phyloP scores from a whole-genome alignment of 2,113 vertebrate genomes.

The Chascanopsetta lugubris region DNA sequence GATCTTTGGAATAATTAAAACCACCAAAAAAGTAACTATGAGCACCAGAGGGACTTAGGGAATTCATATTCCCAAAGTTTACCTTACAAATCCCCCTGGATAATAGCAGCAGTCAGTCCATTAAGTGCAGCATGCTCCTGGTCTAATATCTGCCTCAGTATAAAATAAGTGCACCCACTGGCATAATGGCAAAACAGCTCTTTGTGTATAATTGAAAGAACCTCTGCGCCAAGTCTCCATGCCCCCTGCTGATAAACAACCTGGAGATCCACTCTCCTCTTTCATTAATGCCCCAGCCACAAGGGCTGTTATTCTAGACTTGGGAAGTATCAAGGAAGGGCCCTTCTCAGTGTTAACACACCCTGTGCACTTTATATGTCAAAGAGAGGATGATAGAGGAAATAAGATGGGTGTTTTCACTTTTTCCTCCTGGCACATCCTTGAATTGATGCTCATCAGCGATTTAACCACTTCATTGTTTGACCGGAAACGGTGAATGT shows the following conservation, averaged over 20 bases:
- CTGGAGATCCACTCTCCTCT: constrained; percentile 18
- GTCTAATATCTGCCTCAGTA: background rate
- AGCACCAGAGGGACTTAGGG: background rate
- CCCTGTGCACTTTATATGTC: background rate
- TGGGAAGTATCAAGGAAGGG: constrained; percentile 1
- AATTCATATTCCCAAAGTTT: background rate
- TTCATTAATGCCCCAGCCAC: constrained; percentile 8
- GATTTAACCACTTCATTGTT: constrained; percentile 50
- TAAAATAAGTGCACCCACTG: constrained; percentile 7
- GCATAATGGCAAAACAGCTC: constrained; percentile 3
- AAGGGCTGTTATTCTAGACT: constrained; percentile 13
- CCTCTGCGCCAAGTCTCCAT: background rate
- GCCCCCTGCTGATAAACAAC: constrained; percentile 24
- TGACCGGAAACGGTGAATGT: constrained; percentile 3
- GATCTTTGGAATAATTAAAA: background rate
- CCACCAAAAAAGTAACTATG: background rate
- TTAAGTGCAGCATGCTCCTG: background rate
- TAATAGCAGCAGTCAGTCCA: background rate
- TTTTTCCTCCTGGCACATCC: constrained; percentile 23
- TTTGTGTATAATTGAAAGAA: constrained; percentile 24
- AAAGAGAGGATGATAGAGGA: constrained; percentile 9
- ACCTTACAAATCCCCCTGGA: background rate
- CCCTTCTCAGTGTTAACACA: constrained; percentile 4
- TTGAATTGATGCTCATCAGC: constrained; percentile 18
- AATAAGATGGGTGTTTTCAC: background rate